Evolutionary conservation across 2,888 invertebrate genomes (phyloP).

Genomic region (Trachelus troglodyta): DNA sequence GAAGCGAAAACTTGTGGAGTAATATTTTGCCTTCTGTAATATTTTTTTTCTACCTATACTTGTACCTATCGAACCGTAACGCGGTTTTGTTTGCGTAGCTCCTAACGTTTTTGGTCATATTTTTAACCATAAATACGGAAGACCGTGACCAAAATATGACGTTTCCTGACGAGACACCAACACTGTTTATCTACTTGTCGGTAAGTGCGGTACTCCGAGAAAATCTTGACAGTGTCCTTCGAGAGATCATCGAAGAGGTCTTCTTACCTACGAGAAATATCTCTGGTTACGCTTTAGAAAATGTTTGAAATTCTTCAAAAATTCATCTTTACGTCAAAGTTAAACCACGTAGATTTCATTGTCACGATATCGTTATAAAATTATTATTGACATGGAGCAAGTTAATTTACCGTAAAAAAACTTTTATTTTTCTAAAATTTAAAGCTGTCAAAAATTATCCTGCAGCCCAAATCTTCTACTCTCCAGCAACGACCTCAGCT

Average conservation of each 20-base stretch:
- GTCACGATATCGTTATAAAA: not conserved
- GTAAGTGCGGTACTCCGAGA: slow-evolving; percentile 28
- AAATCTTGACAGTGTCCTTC: slow-evolving; percentile 43
- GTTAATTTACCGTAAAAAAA: not conserved
- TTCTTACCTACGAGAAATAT: slow-evolving; percentile 30
- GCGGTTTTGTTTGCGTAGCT: slow-evolving; percentile 51
- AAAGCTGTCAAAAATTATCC: not conserved
- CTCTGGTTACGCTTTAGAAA: slow-evolving; percentile 39
- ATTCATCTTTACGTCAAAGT: not conserved
- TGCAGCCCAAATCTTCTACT: not conserved
- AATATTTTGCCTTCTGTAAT: not conserved
- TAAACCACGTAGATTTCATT: not conserved
- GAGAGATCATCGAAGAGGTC: slow-evolving; percentile 36
- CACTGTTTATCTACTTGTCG: not conserved
- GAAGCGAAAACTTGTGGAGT: not conserved
- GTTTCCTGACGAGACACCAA: slow-evolving; percentile 17
- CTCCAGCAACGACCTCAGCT: not conserved
- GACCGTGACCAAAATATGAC: slow-evolving; percentile 62
- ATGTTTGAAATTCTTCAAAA: slow-evolving; percentile 8
- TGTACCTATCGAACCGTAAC: not conserved
- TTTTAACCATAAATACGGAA: slow-evolving; percentile 61
- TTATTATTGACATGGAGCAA: not conserved
- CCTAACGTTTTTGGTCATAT: slow-evolving; percentile 62
- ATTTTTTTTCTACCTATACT: not conserved
- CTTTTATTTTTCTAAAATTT: not conserved